phyloP scores from a whole-genome alignment of 2,888 invertebrate species.

The Aproaerema taeniolella region DNA sequence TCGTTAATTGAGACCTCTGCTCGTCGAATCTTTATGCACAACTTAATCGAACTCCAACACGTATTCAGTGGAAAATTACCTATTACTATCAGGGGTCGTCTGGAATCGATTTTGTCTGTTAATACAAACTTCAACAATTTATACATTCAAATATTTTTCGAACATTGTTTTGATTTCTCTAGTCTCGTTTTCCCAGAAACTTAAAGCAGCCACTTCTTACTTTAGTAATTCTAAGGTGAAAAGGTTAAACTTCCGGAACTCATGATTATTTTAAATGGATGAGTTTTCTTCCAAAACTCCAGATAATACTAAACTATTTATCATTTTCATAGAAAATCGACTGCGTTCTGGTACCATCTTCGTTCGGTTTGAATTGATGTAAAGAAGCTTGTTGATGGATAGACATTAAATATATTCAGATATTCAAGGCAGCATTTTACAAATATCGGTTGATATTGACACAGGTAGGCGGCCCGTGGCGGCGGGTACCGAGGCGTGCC shows the following conservation, averaged over 20 bases:
- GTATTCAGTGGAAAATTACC: conserved; percentile 3
- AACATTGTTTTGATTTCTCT: not conserved
- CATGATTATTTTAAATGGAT: conserved; percentile 10
- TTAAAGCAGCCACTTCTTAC: conserved; percentile 3
- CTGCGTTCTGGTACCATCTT: too few species aligned
- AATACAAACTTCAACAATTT: too few species aligned
- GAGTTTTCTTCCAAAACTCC: conserved; percentile 4
- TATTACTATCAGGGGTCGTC: too few species aligned
- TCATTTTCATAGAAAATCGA: conserved; percentile 1
- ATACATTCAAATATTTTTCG: conserved; percentile 1
- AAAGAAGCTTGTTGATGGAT: conserved; percentile 1
- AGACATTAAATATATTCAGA: conserved; percentile 9
- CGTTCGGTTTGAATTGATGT: not conserved
- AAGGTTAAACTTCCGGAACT: conserved; percentile 11
- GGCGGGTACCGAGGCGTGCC: conserved; percentile 53
- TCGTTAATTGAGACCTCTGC: conserved; percentile 51
- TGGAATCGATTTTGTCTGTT: too few species aligned
- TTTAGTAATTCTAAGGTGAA: conserved; percentile 10
- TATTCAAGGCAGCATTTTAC: conserved; percentile 13
- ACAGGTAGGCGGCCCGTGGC: conserved; percentile 30
- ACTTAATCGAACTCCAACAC: conserved; percentile 20
- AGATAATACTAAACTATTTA: conserved; percentile 7
- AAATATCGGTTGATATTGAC: conserved; percentile 26
- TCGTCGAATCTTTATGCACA: conserved; percentile 46
- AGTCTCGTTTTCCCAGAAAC: too few species aligned